Evolutionary conservation across 2,113 vertebrate species (phyloP).

Genomic region (Hystrix brachyura): DNA sequence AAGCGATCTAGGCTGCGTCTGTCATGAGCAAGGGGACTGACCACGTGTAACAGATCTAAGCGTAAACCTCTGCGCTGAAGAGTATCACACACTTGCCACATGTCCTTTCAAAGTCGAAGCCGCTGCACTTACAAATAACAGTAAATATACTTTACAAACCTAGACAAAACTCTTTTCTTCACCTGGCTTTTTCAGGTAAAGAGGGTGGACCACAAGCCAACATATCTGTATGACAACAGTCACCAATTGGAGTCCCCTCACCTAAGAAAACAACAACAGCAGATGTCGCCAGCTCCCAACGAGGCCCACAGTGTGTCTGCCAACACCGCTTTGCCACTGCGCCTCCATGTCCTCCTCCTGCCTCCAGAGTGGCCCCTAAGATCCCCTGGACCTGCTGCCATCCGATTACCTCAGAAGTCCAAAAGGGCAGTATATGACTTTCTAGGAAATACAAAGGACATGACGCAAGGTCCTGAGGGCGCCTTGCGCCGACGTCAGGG

Average conservation of each 20-base stretch:
- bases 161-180: background rate
- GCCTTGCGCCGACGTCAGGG: conserved; percentile 79
- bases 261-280: background rate
- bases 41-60: conserved; percentile 59
- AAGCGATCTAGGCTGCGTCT: conserved; percentile 21
- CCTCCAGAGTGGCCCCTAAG: background rate
- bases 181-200: conserved; percentile 58
- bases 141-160: background rate
- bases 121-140: background rate
- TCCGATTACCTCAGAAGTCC: background rate
- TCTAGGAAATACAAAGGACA: conserved; percentile 28
- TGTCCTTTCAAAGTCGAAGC: conserved; percentile 26
- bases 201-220: conserved; percentile 59
- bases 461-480: conserved; percentile 59
- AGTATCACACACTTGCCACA: background rate
- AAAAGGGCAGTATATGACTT: background rate
- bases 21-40: conserved; percentile 40
- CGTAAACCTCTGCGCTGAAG: conserved; percentile 66
- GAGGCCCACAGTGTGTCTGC: background rate
- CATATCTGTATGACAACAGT: background rate
- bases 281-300: conserved; percentile 12
- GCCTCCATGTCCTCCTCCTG: background rate
- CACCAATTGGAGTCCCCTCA: background rate
- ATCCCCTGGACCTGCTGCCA: background rate
- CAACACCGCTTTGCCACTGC: too few species aligned